Base-by-base conservation (phyloP, 2,113 vertebrate species). In the Spea multiplicata region DNA sequence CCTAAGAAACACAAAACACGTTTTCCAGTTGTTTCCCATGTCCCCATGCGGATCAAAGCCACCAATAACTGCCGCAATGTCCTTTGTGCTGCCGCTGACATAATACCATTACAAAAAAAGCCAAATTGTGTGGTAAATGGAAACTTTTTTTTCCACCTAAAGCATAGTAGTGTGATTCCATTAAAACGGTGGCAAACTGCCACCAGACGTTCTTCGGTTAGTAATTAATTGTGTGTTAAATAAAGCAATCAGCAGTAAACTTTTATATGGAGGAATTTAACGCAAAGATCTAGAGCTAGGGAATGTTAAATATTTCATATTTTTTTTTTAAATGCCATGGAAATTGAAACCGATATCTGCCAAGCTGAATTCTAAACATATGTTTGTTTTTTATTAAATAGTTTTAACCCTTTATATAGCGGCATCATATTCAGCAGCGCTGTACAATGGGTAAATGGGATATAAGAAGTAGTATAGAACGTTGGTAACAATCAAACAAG, bases 101-200 rank as follows among this genome's bases (percentile, higher is more conserved):
- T 66, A 53, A 66, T 66, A 66, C 73, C 14, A 45, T 46, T 74
- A 6, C 44, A n/a, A 8, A 46, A 44, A 73, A 61, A 61, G 52
- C 12, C 59, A 5, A 6, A 8, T 50, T 57, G 55, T 74, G 62
- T 6, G 53, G 17, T 75, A 48, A 52, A 66, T 47, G 8, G 48
- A 48, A 44, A 9, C 10, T 5, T 74, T 66, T 67, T 66, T 44
- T 50, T 66, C 30, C 30, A 62, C 73, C 73, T 65, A 45, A 49
- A 75, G 49, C 48, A 48, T 75, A 55, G 55, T 66, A 44, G 47
- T 75, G 14, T 66, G 55, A 53, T 67, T 75, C 73, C 73, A 44
- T 49, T 66, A 66, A 45, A 53, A 50, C 44, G 45, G 12, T n/a
- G 53, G 61, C 45, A 12, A 67, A 75, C 66, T 66, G 8, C 61